Percentiles rank a stretch among this genome's conserved stretches.
These are phyloP conservation scores for Lacanobia wlatinum DNA, from an alignment of 2,888 invertebrate genomes.

Conservation along the genomic window DNA sequence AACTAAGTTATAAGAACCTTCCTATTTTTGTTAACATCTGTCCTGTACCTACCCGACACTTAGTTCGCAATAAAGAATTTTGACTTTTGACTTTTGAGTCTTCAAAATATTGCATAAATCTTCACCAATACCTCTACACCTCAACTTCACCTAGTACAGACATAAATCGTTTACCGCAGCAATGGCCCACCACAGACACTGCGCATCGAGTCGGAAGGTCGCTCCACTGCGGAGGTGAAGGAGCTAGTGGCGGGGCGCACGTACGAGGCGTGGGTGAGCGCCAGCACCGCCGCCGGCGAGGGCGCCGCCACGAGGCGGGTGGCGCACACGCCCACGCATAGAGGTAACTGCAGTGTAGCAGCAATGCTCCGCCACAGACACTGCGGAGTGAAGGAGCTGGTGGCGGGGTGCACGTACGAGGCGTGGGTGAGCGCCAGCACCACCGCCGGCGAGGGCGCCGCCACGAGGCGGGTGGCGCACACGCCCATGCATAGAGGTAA, in stretches of 20 bases:
- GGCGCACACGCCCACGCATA: conserved; percentile 85
- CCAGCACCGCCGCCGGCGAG: conserved; percentile 91
- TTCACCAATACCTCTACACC: not conserved
- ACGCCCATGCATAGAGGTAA: conserved; percentile 89
- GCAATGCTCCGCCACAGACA: conserved; percentile 13
- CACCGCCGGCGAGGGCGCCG: conserved; percentile 89
- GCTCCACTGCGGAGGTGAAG: conserved; percentile 76
- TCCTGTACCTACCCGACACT: too few species aligned
- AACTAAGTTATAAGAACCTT: too few species aligned
- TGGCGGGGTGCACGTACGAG: conserved; percentile 89
- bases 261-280: conserved; percentile 92
- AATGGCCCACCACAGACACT: conserved; percentile 80
- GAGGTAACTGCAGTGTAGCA: conserved; percentile 78
- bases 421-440: conserved; percentile 92
- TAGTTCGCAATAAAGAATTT: too few species aligned
- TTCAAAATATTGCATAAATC: not conserved
- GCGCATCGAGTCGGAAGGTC: conserved; percentile 74
- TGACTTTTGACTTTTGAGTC: too few species aligned
- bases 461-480: conserved; percentile 84
- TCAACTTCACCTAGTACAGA: conserved; percentile 28
- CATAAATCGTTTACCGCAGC: conserved; percentile 67
- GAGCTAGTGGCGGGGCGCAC: conserved; percentile 83
- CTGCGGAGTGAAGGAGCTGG: conserved; percentile 79
- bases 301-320: conserved; percentile 84
- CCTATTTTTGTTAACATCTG: too few species aligned